Evolutionary conservation across 2,797 vertebrate genomes (phyloP), one percentile per base, ranked within the genome.

Genomic region (Gambelia wislizenii): DNA sequence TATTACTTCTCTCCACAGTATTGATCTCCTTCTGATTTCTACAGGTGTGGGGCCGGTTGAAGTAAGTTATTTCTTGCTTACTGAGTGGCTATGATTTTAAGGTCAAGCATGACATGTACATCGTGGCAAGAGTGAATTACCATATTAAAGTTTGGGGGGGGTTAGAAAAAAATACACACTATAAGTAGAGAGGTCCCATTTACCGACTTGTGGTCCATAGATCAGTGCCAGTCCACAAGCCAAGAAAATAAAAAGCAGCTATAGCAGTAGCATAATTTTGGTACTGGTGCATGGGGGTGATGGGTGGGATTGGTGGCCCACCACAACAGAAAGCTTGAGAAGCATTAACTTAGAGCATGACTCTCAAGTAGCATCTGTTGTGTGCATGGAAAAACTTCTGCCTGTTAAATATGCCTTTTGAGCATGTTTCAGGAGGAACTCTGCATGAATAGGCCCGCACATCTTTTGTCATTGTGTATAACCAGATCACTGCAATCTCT

Each of bases 371-470:
- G 13, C 13, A 30, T 42, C 52, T 56, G 6, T 85, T 70, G 12
- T 1, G 25, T 36, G 8, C 44, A 47, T 69, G 81, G 81, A n/a
- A 61, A n/a, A 18, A 7, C 14, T 7, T 12, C 18, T 59, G 18
- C n/a, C 13, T 22, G 4, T 42, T 16, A 18, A 42, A 70, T 2
- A 12, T 6, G 1, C 49, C 20, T 9, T 22, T 36, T 27, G 33
- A 30, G 14, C 27, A 27, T 36, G 61, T 4, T 42, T 36, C 61
- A 70, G 7, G 0, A 7, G 12, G 64, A 80, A 42, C 14, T 22
- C 61, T 13, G 33, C 30, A 1, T 14, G 47, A 56, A 14, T 16
- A 0, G 27, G 42, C 0, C 0, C 6, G 5, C 4, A 2, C 39
- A 27, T 72, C 69, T 47, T 74, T 36, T 69, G 10, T 59, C 18